Evolutionary conservation across 2,888 invertebrate species (phyloP).

Genomic region (Mycogona germanica): DNA sequence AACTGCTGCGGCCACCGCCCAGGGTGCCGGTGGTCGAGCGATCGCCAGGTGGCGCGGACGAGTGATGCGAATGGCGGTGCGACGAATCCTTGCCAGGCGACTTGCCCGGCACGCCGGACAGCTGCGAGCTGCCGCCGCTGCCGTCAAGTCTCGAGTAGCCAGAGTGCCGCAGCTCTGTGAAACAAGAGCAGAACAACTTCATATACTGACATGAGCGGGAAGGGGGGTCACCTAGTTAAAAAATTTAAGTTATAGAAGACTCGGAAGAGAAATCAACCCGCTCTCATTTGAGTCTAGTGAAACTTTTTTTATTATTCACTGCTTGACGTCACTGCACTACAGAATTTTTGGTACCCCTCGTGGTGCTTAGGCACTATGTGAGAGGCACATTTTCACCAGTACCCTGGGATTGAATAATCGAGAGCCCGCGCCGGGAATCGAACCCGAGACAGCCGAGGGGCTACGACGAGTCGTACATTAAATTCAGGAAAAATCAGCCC

Average conservation of each 20-base stretch:
- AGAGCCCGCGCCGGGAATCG: too few relatives aligned
- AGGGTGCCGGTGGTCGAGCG: neutral
- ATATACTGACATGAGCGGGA: neutral
- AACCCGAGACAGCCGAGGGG: too few relatives aligned
- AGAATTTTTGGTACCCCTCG: neutral
- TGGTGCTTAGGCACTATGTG: too few relatives aligned
- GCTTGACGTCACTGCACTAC: neutral
- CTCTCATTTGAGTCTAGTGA: neutral
- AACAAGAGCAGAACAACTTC: neutral
- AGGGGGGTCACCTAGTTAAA: neutral
- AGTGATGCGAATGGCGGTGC: constrained; percentile 8
- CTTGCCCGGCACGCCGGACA: neutral
- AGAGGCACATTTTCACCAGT: too few relatives aligned
- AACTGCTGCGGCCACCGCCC: too few relatives aligned
- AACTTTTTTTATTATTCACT: neutral
- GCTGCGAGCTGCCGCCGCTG: constrained; percentile 11
- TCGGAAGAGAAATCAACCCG: too few relatives aligned
- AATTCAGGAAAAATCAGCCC: too few relatives aligned
- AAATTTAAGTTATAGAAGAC: too few relatives aligned
- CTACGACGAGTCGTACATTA: too few relatives aligned
- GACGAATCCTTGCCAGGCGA: constrained; percentile 1
- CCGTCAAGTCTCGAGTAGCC: neutral
- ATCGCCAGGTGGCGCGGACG: constrained; percentile 3
- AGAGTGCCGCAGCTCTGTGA: constrained; percentile 19
- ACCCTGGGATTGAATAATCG: too few relatives aligned